Conservation (phyloP, 2,113 vertebrate species). For the Trichechus manatus region DNA sequence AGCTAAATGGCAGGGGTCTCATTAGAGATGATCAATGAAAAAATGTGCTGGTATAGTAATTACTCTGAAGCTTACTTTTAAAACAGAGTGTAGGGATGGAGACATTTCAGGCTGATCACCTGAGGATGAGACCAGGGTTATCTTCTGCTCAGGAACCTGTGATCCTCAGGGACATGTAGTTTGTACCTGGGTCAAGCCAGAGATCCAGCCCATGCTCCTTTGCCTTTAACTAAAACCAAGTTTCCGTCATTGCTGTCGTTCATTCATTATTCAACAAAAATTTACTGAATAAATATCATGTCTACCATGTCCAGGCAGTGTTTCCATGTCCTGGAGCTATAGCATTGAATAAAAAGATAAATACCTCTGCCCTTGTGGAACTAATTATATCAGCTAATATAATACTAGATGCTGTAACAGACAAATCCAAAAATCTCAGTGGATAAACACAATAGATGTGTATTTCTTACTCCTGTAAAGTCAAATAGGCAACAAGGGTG, state of each 20-base stretch:
- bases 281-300: neutral
- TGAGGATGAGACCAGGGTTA: neutral
- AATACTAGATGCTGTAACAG: neutral
- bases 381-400: neutral
- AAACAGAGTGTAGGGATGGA: neutral
- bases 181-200: neutral
- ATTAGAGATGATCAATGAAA: neutral
- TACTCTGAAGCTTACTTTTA: neutral
- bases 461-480: conserved; percentile 37
- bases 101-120: neutral
- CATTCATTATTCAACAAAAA: neutral
- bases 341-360: neutral
- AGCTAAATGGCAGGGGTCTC: neutral
- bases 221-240: neutral
- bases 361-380: neutral
- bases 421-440: neutral
- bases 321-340: neutral
- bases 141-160: neutral
- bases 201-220: neutral
- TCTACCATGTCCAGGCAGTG: neutral
- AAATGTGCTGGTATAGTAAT: neutral
- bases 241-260: neutral
- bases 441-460: neutral
- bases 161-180: neutral
- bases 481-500: neutral